Evolutionary conservation across 2,888 invertebrate species (phyloP), one percentile per base, ranked within the genome.

Genomic region (Neoascia interrupta): DNA sequence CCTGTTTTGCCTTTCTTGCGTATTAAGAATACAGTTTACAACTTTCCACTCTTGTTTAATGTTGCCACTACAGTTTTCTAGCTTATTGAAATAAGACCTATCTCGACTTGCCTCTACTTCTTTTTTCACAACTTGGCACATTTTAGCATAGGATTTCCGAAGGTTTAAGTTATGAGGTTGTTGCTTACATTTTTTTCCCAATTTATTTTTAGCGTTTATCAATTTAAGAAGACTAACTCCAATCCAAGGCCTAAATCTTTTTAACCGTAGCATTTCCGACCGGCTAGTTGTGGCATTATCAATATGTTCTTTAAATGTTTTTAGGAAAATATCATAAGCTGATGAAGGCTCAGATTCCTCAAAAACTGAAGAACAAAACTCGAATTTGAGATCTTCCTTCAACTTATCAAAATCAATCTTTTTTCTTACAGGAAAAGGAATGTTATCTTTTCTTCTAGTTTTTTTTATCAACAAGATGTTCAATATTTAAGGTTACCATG

Each of bases 21-120:
- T 56, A 16, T 19, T 68, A 5, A 58, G 10, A 2, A 61, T 61
- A 11, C n/a, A 18, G 16, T 68, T 49, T 13, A 58, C 41, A 8
- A 58, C 58, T 43, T 51, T 69, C 58, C 41, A 63, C 28, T 58
- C 54, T 19, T 54, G 26, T 28, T 56, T 56, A 8, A 68, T 15
- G 34, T 54, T 54, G 0, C 66, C 47, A 16, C 8, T 56, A 16
- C 47, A 54, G 5, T 37, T 26, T 19, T 49, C 15, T 5, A 60
- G 15, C 13, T 60, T 58, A 26, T 51, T 16, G 11, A 54, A 37
- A n/a, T 37, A 70, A 37, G 28, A 53, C 5, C 21, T 54, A 39
- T 70, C 54, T 15, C 13, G 10, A 43, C 53, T 16, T 18, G 8
- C 4, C 5, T 26, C 16, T 18, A 53, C 36, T 23, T 53, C 10